Percentiles rank a stretch among this genome's conserved stretches.
These are phyloP conservation scores for Agonopterix subpropinquella DNA, from an alignment of 2,888 invertebrate species.

Conservation along the genomic window DNA sequence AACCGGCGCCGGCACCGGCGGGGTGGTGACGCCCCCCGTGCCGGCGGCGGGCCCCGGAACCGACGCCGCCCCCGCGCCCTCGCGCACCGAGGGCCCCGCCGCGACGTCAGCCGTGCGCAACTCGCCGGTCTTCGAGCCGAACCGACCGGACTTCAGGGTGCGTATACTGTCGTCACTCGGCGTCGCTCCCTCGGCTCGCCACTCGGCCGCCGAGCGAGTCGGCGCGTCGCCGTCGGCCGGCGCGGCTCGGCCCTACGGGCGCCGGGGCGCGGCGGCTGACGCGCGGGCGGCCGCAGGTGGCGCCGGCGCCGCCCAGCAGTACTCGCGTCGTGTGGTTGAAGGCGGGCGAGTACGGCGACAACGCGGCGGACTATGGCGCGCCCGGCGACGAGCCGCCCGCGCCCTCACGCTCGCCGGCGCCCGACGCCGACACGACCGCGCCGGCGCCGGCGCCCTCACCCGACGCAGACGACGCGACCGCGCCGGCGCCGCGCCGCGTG, in stretches of 20 bases:
- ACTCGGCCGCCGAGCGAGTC: background rate
- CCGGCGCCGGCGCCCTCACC: constrained; percentile 5
- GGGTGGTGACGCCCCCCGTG: constrained; percentile 2
- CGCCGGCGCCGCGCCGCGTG: constrained; percentile 5
- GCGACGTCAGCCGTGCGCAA: constrained; percentile 1
- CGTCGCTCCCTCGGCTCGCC: background rate
- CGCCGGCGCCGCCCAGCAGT: too few species aligned
- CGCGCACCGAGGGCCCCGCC: background rate
- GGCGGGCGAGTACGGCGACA: constrained; percentile 62
- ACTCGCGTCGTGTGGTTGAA: too few species aligned
- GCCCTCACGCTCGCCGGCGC: constrained; percentile 6
- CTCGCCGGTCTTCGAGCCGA: constrained; percentile 37
- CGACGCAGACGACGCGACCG: constrained; percentile 3
- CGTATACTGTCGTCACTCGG: constrained; percentile 1
- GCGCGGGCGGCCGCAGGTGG: too few species aligned
- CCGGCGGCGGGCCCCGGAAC: constrained; percentile 8
- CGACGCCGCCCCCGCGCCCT: constrained; percentile 6
- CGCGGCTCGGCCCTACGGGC: background rate
- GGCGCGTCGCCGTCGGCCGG: too few species aligned
- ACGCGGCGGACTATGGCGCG: constrained; percentile 42
- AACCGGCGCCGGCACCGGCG: constrained; percentile 1
- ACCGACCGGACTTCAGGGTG: constrained; percentile 57
- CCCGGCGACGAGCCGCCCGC: constrained; percentile 9
- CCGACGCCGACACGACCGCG: constrained; percentile 3
- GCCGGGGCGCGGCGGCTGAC: too few species aligned